Percentiles rank a stretch among this genome's conserved stretches.
Evolutionary conservation across 2,888 invertebrate species (phyloP).

Genomic region (Acleris laterana): DNA sequence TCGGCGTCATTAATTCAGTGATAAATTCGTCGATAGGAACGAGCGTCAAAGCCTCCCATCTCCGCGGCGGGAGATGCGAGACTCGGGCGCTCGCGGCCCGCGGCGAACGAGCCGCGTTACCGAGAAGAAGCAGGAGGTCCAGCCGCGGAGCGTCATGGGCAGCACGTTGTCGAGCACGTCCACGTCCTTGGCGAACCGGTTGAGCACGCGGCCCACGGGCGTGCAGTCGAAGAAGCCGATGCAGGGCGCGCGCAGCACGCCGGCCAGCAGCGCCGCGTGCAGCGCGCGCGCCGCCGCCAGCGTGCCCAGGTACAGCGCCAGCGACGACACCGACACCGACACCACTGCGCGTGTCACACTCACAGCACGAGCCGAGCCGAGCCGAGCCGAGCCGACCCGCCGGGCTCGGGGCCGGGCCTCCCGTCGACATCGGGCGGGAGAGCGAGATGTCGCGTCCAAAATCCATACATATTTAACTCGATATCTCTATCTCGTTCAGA

Average conservation of each 20-base stretch:
- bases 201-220: constrained; percentile 91
- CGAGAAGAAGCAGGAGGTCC: constrained; percentile 87
- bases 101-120: constrained; percentile 63
- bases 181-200: constrained; percentile 90
- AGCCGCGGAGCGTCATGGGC: constrained; percentile 89
- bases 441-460: too few species aligned
- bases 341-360: constrained; percentile 76
- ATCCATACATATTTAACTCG: too few species aligned
- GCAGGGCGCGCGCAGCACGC: constrained; percentile 87
- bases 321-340: constrained; percentile 86
- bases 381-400: too few species aligned
- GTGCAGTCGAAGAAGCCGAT: constrained; percentile 92
- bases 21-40: too few species aligned
- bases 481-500: too few species aligned
- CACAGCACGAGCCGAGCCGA: neutral
- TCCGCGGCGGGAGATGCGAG: too few species aligned
- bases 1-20: too few species aligned
- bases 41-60: too few species aligned
- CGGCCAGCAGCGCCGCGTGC: constrained; percentile 86
- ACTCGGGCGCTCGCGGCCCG: too few species aligned
- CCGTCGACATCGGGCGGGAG: too few species aligned
- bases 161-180: constrained; percentile 89
- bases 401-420: too few species aligned
- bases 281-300: constrained; percentile 86
- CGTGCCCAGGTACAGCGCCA: constrained; percentile 87